Percentiles rank a stretch among this genome's conserved stretches.
These are phyloP conservation scores for Drosophila cyrtoloma DNA, from an alignment of 2,888 invertebrate genomes.

Conservation along the genomic window DNA sequence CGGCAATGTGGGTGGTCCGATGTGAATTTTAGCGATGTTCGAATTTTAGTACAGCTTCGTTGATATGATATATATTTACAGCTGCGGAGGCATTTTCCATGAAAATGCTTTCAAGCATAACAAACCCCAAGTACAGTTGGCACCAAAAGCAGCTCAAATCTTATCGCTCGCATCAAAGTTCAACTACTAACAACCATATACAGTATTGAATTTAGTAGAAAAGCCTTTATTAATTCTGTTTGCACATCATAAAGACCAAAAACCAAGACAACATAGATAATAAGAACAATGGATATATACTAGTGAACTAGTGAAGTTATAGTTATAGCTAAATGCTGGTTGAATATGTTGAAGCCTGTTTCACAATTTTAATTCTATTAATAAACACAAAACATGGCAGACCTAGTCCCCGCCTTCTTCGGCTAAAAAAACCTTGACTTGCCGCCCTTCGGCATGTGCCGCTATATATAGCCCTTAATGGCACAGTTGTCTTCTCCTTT, in stretches of 20 bases:
- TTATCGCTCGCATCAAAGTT: slow-evolving; percentile 51
- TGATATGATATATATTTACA: background rate
- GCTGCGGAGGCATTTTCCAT: slow-evolving; percentile 1
- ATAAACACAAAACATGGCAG: slow-evolving; percentile 9
- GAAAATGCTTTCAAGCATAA: background rate
- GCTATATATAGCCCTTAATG: slow-evolving; percentile 27
- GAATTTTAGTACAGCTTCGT: background rate
- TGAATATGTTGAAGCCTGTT: slow-evolving; percentile 16
- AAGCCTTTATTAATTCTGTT: slow-evolving; percentile 34
- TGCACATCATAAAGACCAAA: slow-evolving; percentile 25
- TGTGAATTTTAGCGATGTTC: slow-evolving; percentile 21
- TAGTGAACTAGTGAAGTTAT: background rate
- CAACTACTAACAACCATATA: slow-evolving; percentile 24
- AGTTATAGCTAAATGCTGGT: slow-evolving; percentile 4
- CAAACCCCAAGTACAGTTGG: slow-evolving; percentile 40
- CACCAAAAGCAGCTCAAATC: slow-evolving; percentile 35
- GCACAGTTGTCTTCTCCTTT: background rate
- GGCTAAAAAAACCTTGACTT: background rate
- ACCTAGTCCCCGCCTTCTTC: too few relatives aligned
- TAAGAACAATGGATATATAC: slow-evolving; percentile 44
- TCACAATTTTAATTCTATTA: slow-evolving; percentile 17
- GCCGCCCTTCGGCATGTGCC: background rate
- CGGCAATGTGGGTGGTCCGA: slow-evolving; percentile 1
- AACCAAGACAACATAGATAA: slow-evolving; percentile 34
- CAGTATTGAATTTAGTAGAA: slow-evolving; percentile 19